phyloP scores from a whole-genome alignment of 2,797 vertebrate genomes.

The Ara ararauna region DNA sequence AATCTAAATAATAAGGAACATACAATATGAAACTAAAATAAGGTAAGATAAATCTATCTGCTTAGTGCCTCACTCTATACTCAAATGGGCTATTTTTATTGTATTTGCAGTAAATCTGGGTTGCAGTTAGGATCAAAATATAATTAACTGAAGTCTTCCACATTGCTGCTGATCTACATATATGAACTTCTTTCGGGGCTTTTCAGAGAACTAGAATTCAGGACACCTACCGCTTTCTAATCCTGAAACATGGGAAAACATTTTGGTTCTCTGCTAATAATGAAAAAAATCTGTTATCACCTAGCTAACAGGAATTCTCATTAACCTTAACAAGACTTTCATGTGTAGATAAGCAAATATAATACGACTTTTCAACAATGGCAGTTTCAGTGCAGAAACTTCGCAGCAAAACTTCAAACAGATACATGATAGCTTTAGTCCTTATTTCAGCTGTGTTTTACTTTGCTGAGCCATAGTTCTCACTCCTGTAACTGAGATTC shows the following conservation, averaged over 20 bases:
- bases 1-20: neutral
- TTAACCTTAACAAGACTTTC: constrained; percentile 59
- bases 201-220: constrained; percentile 33
- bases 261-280: constrained; percentile 28
- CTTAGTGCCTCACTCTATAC: neutral
- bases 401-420: neutral
- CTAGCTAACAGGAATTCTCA: constrained; percentile 41
- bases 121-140: constrained; percentile 15
- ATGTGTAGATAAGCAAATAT: constrained; percentile 39
- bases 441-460: neutral
- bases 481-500: neutral
- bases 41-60: neutral
- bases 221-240: constrained; percentile 16
- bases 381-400: neutral
- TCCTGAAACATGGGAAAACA: constrained; percentile 23
- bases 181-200: neutral
- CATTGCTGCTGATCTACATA: constrained; percentile 22
- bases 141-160: constrained; percentile 19
- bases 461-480: neutral
- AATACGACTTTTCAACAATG: neutral
- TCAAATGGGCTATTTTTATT: neutral
- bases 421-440: neutral
- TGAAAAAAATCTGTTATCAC: neutral
- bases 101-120: constrained; percentile 19
- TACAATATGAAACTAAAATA: neutral